Conservation (phyloP, 2,888 invertebrate species). For the Stratiomys singularior region DNA sequence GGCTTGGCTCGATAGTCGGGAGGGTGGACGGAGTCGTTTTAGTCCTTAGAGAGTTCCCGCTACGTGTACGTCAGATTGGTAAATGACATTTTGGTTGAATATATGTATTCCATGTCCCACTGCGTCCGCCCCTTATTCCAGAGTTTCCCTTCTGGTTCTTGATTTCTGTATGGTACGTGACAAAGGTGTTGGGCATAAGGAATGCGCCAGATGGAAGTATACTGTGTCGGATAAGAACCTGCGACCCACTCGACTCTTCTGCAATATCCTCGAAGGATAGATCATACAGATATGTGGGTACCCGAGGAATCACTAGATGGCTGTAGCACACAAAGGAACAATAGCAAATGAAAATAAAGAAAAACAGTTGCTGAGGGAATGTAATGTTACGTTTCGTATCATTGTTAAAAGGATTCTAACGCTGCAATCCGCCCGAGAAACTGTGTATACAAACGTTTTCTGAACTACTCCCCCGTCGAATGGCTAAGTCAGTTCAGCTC, state of each 20-base stretch:
- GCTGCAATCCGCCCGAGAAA: neutral
- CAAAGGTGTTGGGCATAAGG: slow-evolving; percentile 20
- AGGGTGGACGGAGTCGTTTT: slow-evolving; percentile 21
- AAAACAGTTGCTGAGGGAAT: slow-evolving; percentile 28
- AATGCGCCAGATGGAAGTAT: slow-evolving; percentile 32
- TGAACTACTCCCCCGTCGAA: slow-evolving; percentile 43
- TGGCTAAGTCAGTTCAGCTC: slow-evolving; percentile 36
- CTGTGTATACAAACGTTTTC: slow-evolving; percentile 13
- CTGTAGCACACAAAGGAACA: slow-evolving; percentile 38
- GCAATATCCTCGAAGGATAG: slow-evolving; percentile 33
- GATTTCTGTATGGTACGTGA: slow-evolving; percentile 40
- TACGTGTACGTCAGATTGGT: slow-evolving; percentile 42
- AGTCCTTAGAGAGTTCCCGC: slow-evolving; percentile 22
- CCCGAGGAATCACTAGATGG: slow-evolving; percentile 9
- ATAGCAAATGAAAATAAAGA: slow-evolving; percentile 36
- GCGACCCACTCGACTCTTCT: neutral
- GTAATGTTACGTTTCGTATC: slow-evolving; percentile 12
- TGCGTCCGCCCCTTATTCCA: neutral
- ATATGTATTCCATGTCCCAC: slow-evolving; percentile 6
- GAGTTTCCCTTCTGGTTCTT: neutral
- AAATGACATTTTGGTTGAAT: slow-evolving; percentile 46
- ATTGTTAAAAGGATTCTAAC: slow-evolving; percentile 33
- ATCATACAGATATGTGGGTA: slow-evolving; percentile 43
- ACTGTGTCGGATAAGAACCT: slow-evolving; percentile 2
- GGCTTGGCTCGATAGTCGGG: neutral